Conservation (phyloP, 2,113 vertebrate species). For the Chelonoidis abingdonii region DNA sequence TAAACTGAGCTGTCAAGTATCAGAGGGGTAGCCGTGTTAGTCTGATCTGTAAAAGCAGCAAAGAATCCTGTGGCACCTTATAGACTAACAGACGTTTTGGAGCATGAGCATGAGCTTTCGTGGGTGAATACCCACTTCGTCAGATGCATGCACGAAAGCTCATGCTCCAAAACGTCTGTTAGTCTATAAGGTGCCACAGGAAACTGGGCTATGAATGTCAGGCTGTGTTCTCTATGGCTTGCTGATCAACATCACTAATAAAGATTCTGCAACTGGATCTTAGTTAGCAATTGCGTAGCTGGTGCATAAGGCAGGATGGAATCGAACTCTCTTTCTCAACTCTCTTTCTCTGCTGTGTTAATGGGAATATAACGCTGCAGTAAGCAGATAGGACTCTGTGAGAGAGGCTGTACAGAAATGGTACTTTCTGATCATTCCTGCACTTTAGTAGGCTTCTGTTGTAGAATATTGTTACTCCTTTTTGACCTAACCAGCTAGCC, state of each 20-base stretch:
- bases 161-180: no score
- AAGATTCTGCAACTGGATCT: neutral
- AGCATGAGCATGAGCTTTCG: no score
- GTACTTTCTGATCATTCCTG: neutral
- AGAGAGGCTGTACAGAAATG: neutral
- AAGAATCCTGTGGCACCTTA: no score
- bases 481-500: neutral
- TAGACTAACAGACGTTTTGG: no score
- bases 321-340: neutral
- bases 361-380: neutral
- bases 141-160: no score
- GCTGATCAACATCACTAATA: neutral
- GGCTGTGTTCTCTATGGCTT: neutral
- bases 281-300: neutral
- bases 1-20: neutral
- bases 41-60: no score
- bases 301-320: neutral
- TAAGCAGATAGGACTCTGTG: neutral
- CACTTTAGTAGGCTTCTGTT: neutral
- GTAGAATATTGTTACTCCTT: neutral
- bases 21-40: no score
- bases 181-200: no score
- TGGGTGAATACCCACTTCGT: no score
- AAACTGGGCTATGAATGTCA: neutral
- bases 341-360: neutral